Evolutionary conservation across 2,797 vertebrate genomes (phyloP), one percentile per base, ranked within the genome.

Genomic region (Rallus crepitans): DNA sequence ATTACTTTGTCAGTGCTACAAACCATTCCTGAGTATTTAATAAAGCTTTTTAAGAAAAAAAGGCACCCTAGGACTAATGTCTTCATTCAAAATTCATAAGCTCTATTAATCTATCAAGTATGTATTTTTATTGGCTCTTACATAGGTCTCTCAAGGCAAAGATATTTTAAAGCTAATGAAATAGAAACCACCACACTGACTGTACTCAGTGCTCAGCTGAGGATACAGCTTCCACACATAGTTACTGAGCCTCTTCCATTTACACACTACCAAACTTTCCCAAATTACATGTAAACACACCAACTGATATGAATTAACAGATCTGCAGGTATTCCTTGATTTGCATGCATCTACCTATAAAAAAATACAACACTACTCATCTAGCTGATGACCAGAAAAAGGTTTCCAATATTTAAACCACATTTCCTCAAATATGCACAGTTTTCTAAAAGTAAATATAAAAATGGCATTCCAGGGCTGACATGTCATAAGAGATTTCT

Each of bases 131-230:
- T 78, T 88, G 50, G 65, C 47, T 90, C 65, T 82, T 75, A 30
- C 33, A 70, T 6, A 56, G 69, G 13, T 94, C 82, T 61, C 79
- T 91, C 3, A 9, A 95, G 87, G 79, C 69, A 56, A 47, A 59
- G 42, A 37, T 18, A 47, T 88, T 91, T 88, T 72, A 64, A 35
- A 82, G 48, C 33, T 53, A 84, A 94, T 91, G 93, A 83, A 86
- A 82, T 30, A 59, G 52, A 93, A 93, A 53, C 16, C 50, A 91
- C 19, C 21, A 45, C 37, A 27, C 52, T 84, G 14, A 21, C 17
- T 65, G 50, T 14, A 52, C 47, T 39, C 11, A 2, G 9, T 61
- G 45, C 35, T 86, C 61, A 88, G 72, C 50, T 87, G 59, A 95
- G 72, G 57, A 71, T 21, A 30, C 33, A 50, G 66, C 12, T 78